These are phyloP conservation scores for Pantala flavescens DNA, from an alignment of 1,140 invertebrate species.

Conservation along the genomic window DNA sequence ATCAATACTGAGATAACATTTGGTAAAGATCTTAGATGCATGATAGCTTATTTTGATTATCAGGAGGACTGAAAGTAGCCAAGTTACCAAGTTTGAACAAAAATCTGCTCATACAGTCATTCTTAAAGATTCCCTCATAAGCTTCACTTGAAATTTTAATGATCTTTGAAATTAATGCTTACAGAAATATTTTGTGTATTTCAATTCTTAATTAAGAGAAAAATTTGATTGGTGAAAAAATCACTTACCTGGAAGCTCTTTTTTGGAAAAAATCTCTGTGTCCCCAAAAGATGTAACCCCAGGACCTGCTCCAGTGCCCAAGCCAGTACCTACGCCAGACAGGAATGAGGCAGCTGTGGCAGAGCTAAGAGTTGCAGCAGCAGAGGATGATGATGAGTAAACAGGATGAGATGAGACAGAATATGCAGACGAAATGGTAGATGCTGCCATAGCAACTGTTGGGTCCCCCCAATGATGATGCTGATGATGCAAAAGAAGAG, in stretches of 20 bases:
- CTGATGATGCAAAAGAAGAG: constrained; percentile 25
- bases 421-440: constrained; percentile 19
- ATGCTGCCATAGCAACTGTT: constrained; percentile 11
- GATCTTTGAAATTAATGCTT: too few species aligned
- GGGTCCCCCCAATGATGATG: not conserved
- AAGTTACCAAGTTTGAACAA: too few species aligned
- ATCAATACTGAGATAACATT: too few species aligned
- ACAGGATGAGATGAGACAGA: constrained; percentile 22
- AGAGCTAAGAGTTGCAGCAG: not conserved
- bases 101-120: too few species aligned
- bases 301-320: constrained; percentile 17
- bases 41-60: too few species aligned
- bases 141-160: too few species aligned
- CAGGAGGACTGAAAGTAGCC: too few species aligned
- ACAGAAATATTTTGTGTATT: too few species aligned
- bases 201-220: not conserved
- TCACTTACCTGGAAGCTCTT: constrained; percentile 63
- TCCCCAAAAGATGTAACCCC: constrained; percentile 52
- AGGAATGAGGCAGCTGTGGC: not conserved
- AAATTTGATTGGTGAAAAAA: constrained; percentile 20
- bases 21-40: too few species aligned
- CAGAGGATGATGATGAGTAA: constrained; percentile 24
- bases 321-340: not conserved
- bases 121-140: too few species aligned
- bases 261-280: constrained; percentile 61